These are phyloP conservation scores for Philereme vetulata DNA, from an alignment of 2,888 invertebrate genomes.

Conservation along the genomic window DNA sequence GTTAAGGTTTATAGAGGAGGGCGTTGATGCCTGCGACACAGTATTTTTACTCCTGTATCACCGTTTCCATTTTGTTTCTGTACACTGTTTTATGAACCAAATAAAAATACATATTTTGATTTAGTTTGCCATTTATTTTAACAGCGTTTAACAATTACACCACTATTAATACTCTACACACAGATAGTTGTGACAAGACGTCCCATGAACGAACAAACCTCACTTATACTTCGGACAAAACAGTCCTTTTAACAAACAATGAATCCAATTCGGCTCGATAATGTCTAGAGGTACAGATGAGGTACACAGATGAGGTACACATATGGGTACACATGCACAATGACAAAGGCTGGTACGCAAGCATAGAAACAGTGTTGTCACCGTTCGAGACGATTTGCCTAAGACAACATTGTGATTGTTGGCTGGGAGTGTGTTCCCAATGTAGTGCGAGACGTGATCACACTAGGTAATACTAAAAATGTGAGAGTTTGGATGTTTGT, in stretches of 20 bases:
- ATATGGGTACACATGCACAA: constrained; percentile 17
- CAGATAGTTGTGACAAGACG: constrained; percentile 16
- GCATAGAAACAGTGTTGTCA: constrained; percentile 48
- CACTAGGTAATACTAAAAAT: no score
- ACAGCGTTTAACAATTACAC: background rate
- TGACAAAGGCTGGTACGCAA: constrained; percentile 31
- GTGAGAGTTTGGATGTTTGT: no score
- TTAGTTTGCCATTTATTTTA: no score
- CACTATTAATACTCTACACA: constrained; percentile 6
- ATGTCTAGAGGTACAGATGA: constrained; percentile 21
- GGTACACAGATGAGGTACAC: constrained; percentile 23
- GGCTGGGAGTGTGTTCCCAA: constrained; percentile 29
- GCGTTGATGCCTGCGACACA: no score
- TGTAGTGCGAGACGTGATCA: constrained; percentile 19
- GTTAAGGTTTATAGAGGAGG: no score
- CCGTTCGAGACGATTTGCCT: constrained; percentile 61
- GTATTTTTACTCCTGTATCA: no score
- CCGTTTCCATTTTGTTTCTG: no score
- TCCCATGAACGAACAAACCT: no score
- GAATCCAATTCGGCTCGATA: constrained; percentile 24
- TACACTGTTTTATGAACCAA: no score
- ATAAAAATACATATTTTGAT: no score
- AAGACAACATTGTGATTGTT: constrained; percentile 57
- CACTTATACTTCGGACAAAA: no score
- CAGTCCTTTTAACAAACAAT: constrained; percentile 23